phyloP scores from a whole-genome alignment of 64 coral and sea anemone genomes.

The Orbicella faveolata region DNA sequence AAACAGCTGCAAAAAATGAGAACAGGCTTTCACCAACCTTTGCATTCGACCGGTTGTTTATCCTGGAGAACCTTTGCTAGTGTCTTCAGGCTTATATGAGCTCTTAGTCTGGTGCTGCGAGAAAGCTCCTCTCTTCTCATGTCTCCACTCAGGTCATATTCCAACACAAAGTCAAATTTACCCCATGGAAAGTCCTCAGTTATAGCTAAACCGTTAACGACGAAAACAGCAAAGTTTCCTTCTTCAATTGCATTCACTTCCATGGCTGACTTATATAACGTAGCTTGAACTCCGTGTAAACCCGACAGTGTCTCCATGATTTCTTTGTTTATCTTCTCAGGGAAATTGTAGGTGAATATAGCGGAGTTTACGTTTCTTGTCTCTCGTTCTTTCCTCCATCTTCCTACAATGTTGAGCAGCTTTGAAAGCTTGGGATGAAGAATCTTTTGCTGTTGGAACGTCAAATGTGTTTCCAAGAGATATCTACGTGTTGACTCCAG shows the following conservation, averaged over 20 bases:
- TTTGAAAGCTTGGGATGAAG: constrained; percentile 80
- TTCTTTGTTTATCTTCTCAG: constrained; percentile 21
- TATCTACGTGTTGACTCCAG: constrained; percentile 62
- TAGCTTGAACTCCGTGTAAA: not conserved
- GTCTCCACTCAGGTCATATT: constrained; percentile 37
- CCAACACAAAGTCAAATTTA: constrained; percentile 59
- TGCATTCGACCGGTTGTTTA: not conserved
- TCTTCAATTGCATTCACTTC: not conserved
- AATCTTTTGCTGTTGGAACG: constrained; percentile 59
- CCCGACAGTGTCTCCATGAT: constrained; percentile 18
- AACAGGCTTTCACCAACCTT: not conserved
- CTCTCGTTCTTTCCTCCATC: not conserved
- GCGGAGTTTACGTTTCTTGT: not conserved
- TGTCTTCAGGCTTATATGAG: constrained; percentile 28
- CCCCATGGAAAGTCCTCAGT: constrained; percentile 36
- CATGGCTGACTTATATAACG: not conserved
- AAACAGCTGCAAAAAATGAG: not conserved
- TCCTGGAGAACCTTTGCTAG: not conserved
- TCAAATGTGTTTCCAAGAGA: constrained; percentile 68
- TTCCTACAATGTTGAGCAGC: not conserved
- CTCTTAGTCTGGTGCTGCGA: constrained; percentile 26
- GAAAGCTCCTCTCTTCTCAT: constrained; percentile 5
- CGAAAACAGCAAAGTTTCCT: constrained; percentile 10
- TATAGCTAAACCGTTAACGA: constrained; percentile 13
- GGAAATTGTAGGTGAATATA: constrained; percentile 12